Evolutionary conservation across 2,797 vertebrate genomes (phyloP).

Genomic region (Aratinga solstitialis): DNA sequence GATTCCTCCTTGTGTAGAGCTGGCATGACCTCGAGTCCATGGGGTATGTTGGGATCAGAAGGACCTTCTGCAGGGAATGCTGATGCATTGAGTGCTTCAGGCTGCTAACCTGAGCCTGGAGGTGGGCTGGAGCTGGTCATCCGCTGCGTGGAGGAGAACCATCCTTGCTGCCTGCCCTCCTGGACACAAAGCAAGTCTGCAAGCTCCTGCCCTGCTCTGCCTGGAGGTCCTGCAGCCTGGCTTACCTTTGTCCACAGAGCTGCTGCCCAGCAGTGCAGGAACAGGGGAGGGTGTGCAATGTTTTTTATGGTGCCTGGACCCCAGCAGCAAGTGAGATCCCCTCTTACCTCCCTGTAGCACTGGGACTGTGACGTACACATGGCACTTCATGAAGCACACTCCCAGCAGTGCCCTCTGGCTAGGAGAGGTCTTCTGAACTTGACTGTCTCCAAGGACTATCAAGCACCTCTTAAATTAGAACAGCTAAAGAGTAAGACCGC

Average conservation of each 20-base stretch:
- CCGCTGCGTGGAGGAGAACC: too few relatives aligned
- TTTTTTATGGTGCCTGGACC: fast-evolving
- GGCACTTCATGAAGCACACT: fast-evolving
- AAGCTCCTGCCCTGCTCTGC: background rate
- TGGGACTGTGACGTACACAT: fast-evolving
- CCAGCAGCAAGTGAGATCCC: background rate
- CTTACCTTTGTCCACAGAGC: background rate
- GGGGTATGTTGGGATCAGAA: background rate
- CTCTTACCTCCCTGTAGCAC: background rate
- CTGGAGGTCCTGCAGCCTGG: background rate
- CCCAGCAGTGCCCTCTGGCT: background rate
- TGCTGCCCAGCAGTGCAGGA: fast-evolving
- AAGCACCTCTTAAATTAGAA: background rate
- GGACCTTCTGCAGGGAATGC: background rate
- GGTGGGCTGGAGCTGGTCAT: background rate
- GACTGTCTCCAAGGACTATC: background rate
- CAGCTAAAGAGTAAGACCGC: background rate
- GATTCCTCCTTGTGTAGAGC: background rate
- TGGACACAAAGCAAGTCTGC: background rate
- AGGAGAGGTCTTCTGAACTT: background rate
- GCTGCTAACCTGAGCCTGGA: background rate
- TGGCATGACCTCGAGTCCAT: background rate
- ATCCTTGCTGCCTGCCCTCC: background rate
- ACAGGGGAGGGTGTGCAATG: fast-evolving
- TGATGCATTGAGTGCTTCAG: background rate